Conservation (phyloP, 2,113 vertebrate species). For the Chloebia gouldiae region DNA sequence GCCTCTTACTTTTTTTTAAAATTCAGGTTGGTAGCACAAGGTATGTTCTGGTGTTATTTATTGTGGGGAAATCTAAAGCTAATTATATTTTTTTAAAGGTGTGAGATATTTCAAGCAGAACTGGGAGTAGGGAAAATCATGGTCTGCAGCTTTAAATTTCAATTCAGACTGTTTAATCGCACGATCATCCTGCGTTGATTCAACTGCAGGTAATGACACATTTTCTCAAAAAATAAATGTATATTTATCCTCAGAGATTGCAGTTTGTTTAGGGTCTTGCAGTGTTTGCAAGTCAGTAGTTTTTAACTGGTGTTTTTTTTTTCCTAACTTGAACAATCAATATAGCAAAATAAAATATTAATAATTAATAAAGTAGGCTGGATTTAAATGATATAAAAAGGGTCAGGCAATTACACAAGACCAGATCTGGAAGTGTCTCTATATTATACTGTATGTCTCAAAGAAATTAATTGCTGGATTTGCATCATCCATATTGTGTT, state of each 20-base stretch:
- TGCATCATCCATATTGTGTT: slow-evolving; percentile 26
- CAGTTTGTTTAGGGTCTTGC: slow-evolving; percentile 15
- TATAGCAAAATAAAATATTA: slow-evolving; percentile 4
- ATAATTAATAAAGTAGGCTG: background rate
- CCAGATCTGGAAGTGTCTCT: background rate
- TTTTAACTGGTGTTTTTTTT: background rate
- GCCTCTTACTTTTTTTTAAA: slow-evolving; percentile 43
- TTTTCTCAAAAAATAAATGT: slow-evolving; percentile 18
- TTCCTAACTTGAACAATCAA: slow-evolving; percentile 6
- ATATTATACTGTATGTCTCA: background rate
- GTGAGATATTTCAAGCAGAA: background rate
- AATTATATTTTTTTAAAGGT: slow-evolving; percentile 63
- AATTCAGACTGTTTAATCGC: slow-evolving; percentile 17
- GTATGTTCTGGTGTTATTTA: slow-evolving; percentile 59
- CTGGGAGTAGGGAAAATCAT: background rate
- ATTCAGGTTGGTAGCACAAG: slow-evolving; percentile 60
- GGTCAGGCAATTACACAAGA: background rate
- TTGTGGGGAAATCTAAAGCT: slow-evolving; percentile 40
- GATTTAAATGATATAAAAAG: background rate
- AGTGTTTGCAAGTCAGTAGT: background rate
- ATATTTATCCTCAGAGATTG: background rate
- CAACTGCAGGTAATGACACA: background rate
- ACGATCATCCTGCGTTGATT: slow-evolving; percentile 34
- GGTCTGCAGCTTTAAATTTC: slow-evolving; percentile 48
- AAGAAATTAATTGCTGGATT: slow-evolving; percentile 15